Evolutionary conservation across 2,113 vertebrate genomes (phyloP), one percentile per base, ranked within the genome.

Genomic region (Hyperopisus bebe): DNA sequence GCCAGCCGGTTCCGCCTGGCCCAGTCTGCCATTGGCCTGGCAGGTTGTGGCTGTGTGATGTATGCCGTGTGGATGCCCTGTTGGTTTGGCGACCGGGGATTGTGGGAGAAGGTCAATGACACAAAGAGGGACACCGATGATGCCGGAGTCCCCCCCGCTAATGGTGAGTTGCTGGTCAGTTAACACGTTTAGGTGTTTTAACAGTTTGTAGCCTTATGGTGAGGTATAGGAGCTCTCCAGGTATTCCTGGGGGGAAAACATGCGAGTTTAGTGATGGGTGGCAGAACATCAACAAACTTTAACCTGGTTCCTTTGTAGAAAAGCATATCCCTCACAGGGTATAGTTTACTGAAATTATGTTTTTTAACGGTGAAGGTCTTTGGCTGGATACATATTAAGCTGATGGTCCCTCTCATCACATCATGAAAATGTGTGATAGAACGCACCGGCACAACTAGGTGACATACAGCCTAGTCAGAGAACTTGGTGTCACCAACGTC

Each of bases 41-140:
- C 55, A 9, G 96, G 96, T 10, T 95, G 95, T 89, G 80, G 95
- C 70, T 95, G 91, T 84, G 92, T 96, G 88, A 89, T 89, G 86
- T 96, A 94, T 0, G 93, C 96, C 0, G 94, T 96, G 44, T 96
- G 93, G 91, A 94, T 93, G 1, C 94, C 95, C 0, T 91, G 85
- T 89, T 97, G 96, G 96, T 91, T 96, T 55, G 93, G 92, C 15
- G 86, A 91, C 2, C 8, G 3, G 35, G 95, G 96, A 80, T 93
- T 96, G 55, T 97, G 96, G 96, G 39, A 90, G 0, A 46, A 74
- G 6, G 89, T 74, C 91, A 95, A 95, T 39, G 51, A 87, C 87
- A 94, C 93, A 15, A 85, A 35, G 21, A 66, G 44, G 17, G 90
- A 92, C 13, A 21, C 21, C 19, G 91, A 87, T 42, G 89, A 66